phyloP scores from a whole-genome alignment of 2,888 invertebrate species.

The Drosophila picticornis region DNA sequence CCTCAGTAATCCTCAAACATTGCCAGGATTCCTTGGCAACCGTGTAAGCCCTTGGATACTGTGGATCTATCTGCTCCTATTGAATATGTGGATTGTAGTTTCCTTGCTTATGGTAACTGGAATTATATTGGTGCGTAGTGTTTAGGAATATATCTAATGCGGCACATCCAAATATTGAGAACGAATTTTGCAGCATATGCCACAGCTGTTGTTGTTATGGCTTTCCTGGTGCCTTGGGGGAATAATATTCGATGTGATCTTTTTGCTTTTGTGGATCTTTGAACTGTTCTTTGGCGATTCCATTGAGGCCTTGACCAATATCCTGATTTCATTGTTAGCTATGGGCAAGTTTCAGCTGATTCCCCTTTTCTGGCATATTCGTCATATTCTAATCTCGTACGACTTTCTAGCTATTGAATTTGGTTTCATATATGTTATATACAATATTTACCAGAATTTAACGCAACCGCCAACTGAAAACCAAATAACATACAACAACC shows the following conservation, averaged over 20 bases:
- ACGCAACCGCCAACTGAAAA: not conserved
- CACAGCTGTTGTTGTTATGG: slow-evolving; percentile 57
- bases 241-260: slow-evolving; percentile 50
- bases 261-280: slow-evolving; percentile 46
- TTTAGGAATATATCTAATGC: not conserved
- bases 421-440: slow-evolving; percentile 59
- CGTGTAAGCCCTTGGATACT: slow-evolving; percentile 36
- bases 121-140: slow-evolving; percentile 52
- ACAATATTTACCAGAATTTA: slow-evolving; percentile 55
- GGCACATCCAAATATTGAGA: slow-evolving; percentile 1
- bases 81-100: slow-evolving; percentile 61
- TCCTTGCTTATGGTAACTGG: slow-evolving; percentile 58
- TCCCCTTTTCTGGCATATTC: not conserved
- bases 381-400: not conserved
- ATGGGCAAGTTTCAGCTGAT: slow-evolving; percentile 39
- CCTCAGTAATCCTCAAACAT: slow-evolving; percentile 15
- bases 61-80: slow-evolving; percentile 58
- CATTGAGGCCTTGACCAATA: slow-evolving; percentile 67
- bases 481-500: not conserved
- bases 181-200: slow-evolving; percentile 35
- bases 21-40: slow-evolving; percentile 24
- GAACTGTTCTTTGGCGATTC: slow-evolving; percentile 57
- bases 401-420: slow-evolving; percentile 50
- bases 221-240: slow-evolving; percentile 53
- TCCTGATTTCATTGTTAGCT: slow-evolving; percentile 63